Evolutionary conservation across 2,888 invertebrate species (phyloP), one percentile per base, ranked within the genome.

Genomic region (Julus scanicus): DNA sequence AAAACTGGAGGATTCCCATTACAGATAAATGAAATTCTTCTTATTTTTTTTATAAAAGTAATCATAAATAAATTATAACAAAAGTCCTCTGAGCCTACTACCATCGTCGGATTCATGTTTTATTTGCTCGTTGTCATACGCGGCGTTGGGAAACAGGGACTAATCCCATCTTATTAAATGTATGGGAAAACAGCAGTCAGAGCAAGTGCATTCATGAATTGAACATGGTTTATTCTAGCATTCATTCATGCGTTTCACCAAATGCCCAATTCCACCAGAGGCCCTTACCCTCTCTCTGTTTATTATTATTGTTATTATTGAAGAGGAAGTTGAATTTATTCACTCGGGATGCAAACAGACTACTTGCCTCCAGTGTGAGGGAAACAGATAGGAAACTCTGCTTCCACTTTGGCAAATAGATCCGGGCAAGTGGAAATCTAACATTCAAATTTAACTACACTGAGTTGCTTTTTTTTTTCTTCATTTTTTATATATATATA

Each of bases 261-360:
- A 29, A 20, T 71, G 71, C 71, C 71, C 71, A 29, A 71, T 71
- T 71, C 29, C 71, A 29, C 71, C 29, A 8, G 8, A 20, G 9
- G 71, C 29, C 71, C 71, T 29, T 2, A 11, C 71, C 17, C 71
- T 71, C 29, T 71, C 71, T 71, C 71, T 71, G 71, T 71, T 71
- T 71, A 71, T 71, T 71, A 71, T 71, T 71, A 71, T 71, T 71
- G 71, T 71, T 71, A 71, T 71, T 71, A 71, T 71, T 71, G 71
- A 71, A 71, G 11, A 71, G 71, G 71, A 71, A 71, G 71, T 71
- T 71, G 71, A 71, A 71, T 71, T 71, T 20, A 71, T 29, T 71
- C 71, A 71, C 71, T 71, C 29, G 71, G 71, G 71, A 71, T n/a
- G 71, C 71, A 71, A n/a, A n/a, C 20, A 29, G 57, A 11, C 5